Evolutionary conservation across 2,797 vertebrate species (phyloP).

Genomic region (Danio jaintianensis): DNA sequence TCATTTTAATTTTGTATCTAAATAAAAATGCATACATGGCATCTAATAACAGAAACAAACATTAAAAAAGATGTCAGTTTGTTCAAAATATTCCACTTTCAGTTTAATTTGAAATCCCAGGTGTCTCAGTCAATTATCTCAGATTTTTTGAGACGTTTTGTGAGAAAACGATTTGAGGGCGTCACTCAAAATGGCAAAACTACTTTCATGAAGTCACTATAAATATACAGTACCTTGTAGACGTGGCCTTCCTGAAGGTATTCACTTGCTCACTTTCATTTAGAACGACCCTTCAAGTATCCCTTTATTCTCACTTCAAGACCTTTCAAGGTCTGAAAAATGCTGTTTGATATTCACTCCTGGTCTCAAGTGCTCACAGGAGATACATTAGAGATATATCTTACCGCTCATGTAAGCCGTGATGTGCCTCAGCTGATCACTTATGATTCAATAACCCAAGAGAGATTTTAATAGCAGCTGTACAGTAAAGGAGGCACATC

Average conservation of each 20-base stretch:
- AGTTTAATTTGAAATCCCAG: not conserved
- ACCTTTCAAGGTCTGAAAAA: not conserved
- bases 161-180: not conserved
- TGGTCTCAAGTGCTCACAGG: not conserved
- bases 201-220: not conserved
- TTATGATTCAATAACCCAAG: conserved; percentile 2
- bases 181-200: not conserved
- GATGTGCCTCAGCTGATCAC: not conserved
- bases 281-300: not conserved
- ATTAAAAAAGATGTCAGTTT: not conserved
- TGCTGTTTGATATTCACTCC: not conserved
- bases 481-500: not conserved
- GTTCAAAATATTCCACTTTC: not conserved
- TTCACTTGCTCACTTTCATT: not conserved
- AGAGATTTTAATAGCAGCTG: not conserved
- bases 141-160: not conserved
- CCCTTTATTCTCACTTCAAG: not conserved
- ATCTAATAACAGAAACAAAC: not conserved
- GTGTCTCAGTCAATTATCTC: no score
- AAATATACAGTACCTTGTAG: no score
- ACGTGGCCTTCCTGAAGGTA: not conserved
- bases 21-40: not conserved
- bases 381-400: not conserved
- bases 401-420: not conserved
- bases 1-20: no score